A percentile compares a stretch with the other conserved stretches of the same genome.
Evolutionary conservation across 2,113 vertebrate species (phyloP).

Genomic region (Sitta europaea): DNA sequence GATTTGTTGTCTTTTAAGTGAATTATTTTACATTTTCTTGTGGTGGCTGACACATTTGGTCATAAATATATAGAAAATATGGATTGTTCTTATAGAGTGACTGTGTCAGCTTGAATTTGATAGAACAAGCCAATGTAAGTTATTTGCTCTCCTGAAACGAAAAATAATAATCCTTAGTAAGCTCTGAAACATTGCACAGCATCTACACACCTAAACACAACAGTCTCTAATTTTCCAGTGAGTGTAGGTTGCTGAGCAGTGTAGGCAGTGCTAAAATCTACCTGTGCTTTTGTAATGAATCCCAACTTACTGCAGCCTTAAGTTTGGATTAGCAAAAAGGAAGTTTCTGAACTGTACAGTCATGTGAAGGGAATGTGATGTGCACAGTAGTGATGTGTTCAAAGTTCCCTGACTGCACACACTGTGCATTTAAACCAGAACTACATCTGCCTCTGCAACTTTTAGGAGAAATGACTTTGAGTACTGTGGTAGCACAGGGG

Average conservation of each 20-base stretch:
- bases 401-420: not conserved
- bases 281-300: not conserved
- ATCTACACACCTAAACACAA: not conserved
- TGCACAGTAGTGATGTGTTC: not conserved
- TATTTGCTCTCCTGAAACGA: not conserved
- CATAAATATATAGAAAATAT: conserved; percentile 1
- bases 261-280: not conserved
- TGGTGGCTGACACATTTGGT: not conserved
- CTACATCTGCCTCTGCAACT: not conserved
- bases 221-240: not conserved
- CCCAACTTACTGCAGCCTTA: not conserved
- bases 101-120: conserved; percentile 30
- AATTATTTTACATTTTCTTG: conserved; percentile 42
- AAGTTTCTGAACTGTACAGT: not conserved
- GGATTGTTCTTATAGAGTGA: not conserved
- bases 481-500: not conserved
- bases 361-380: not conserved
- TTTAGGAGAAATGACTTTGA: not conserved
- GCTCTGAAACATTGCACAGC: not conserved
- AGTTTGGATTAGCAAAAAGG: not conserved
- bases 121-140: not conserved
- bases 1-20: not conserved
- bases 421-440: not conserved
- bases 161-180: not conserved
- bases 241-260: not conserved